A percentile compares a stretch with the other conserved stretches of the same genome.
Evolutionary conservation across 2,113 vertebrate genomes (phyloP).

Genomic region (Maylandia zebra): DNA sequence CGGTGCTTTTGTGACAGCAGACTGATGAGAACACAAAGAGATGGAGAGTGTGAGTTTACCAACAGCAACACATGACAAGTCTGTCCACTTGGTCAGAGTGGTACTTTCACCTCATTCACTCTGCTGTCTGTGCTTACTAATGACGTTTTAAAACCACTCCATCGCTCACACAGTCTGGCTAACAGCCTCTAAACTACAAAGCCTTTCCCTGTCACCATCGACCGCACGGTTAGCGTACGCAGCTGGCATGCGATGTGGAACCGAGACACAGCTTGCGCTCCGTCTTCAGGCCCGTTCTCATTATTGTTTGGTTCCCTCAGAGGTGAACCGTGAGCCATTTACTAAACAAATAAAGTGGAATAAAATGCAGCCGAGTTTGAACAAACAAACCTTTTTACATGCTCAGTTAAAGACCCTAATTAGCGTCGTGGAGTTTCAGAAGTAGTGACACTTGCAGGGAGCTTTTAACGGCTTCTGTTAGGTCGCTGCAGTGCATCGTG

Average conservation of each 20-base stretch:
- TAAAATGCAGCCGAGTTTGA: neutral
- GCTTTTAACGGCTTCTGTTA: neutral
- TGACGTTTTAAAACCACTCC: neutral
- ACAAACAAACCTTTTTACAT: neutral
- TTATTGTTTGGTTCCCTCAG: neutral
- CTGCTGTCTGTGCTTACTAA: neutral
- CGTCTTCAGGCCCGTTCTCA: neutral
- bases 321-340: neutral
- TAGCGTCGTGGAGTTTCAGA: neutral
- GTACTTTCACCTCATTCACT: neutral
- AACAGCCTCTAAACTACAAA: neutral
- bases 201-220: neutral
- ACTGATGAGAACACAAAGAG: neutral
- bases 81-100: neutral
- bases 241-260: neutral
- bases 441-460: neutral
- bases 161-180: neutral
- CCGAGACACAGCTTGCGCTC: neutral
- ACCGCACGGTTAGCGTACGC: neutral
- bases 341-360: neutral
- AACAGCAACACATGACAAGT: neutral
- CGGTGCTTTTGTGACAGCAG: neutral
- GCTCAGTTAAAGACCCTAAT: neutral
- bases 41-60: neutral
- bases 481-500: neutral